Base-by-base conservation (phyloP, 2,113 vertebrate species). In the Lepus europaeus region DNA sequence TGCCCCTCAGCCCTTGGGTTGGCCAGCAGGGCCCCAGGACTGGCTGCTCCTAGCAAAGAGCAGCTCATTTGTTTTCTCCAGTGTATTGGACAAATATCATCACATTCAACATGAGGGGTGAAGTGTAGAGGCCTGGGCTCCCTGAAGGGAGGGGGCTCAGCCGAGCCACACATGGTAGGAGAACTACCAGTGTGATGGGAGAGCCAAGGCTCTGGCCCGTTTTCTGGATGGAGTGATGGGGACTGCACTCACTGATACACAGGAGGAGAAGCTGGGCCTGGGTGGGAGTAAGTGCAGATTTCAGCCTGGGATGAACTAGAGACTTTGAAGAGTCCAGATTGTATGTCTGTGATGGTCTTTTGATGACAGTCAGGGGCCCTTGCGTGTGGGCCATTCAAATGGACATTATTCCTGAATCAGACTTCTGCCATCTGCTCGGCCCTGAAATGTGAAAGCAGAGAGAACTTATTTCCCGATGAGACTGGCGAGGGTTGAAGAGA, bases 331-430 rank as follows among this genome's bases (percentile, higher is more conserved):
- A 96, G 92, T 85, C 95, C 96, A 98, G 95, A 98, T 84, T 97
- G 96, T 84, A 29, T 59, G 89, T 89, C 94, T 90, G 25, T 56
- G 96, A 93, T 96, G 97, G 93, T 93, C 74, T 83, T 87, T 97
- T 97, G 98, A 98, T 98, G 98, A 97, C 88, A 98, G 96, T 90
- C 96, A 96, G 90, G 97, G 96, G 96, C 95, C 95, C 96, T 97
- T 94, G 93, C 96, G 96, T 82, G 94, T 88, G 97, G 97, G 97
- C 98, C 97, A 97, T 98, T 98, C 98, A 98, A 98, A 98, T 97
- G 98, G 98, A 98, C 98, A 89, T 98, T 97, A 98, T 98, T 97
- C 97, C 97, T 97, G 36, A 98, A 98, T 98, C 97, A 97, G 98
- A 97, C 96, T 98, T 98, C 95, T 89, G 83, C 98, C 98, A 98